Evolutionary conservation across 2,888 invertebrate genomes (phyloP).

Genomic region (Boloria euphrosyne): DNA sequence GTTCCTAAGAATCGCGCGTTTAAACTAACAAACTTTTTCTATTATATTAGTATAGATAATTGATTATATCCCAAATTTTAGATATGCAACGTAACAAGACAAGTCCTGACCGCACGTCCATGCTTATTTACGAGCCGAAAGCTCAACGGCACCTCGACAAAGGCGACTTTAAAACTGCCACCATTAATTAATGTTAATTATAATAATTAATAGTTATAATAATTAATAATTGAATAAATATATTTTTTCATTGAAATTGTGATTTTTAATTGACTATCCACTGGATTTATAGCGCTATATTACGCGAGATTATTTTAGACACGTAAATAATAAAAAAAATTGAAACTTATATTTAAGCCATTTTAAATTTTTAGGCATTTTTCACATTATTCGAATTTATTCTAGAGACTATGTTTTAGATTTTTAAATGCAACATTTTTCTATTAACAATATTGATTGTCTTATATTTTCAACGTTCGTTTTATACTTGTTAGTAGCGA

Average conservation of each 20-base stretch:
- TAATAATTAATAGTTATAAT: too few relatives aligned
- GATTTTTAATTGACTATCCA: neutral
- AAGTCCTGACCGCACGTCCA: slow-evolving; percentile 65
- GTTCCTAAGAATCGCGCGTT: too few relatives aligned
- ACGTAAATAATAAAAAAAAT: neutral
- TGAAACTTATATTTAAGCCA: too few relatives aligned
- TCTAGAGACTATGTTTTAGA: too few relatives aligned
- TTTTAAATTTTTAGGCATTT: too few relatives aligned
- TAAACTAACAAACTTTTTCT: too few relatives aligned
- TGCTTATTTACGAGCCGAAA: slow-evolving; percentile 68
- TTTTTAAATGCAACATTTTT: too few relatives aligned
- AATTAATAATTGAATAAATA: slow-evolving; percentile 11
- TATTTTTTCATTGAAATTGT: neutral
- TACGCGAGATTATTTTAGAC: neutral
- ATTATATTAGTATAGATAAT: too few relatives aligned
- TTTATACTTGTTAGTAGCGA: neutral
- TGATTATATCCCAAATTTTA: slow-evolving; percentile 37
- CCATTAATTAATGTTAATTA: slow-evolving; percentile 44
- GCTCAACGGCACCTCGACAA: slow-evolving; percentile 63
- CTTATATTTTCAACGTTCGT: neutral
- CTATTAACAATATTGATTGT: neutral
- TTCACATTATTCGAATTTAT: too few relatives aligned
- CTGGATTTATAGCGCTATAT: slow-evolving; percentile 5
- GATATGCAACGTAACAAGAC: slow-evolving; percentile 75
- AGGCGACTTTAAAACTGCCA: slow-evolving; percentile 66